Percentiles rank a stretch among this genome's conserved stretches.
Evolutionary conservation across 37 sponge, comb jelly and placozoan genomes (phyloP).

Genomic region (Axinella damicornis): DNA sequence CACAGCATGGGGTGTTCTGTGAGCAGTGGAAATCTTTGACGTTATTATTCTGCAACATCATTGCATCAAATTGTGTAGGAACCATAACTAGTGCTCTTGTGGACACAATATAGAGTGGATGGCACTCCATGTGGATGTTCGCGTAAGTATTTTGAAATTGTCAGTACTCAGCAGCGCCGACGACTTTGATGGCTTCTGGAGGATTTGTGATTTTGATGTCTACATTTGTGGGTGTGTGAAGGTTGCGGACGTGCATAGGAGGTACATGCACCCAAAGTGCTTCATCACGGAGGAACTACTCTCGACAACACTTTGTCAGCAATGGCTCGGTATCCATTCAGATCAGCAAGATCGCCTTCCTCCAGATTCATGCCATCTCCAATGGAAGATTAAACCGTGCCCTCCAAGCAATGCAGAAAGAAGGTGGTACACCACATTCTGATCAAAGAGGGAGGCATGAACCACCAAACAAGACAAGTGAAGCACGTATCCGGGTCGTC

Average conservation of each 20-base stretch:
- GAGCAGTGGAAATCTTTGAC: too few relatives aligned
- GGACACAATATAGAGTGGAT: too few relatives aligned
- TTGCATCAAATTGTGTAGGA: too few relatives aligned
- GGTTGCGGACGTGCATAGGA: neutral
- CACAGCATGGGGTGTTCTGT: too few relatives aligned
- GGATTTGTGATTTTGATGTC: constrained; percentile 12
- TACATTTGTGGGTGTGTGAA: constrained; percentile 42
- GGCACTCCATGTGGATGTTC: too few relatives aligned
- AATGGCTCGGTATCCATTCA: neutral
- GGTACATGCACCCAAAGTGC: neutral
- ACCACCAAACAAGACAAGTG: constrained; percentile 25
- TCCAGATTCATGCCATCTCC: constrained; percentile 2
- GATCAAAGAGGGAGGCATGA: constrained; percentile 36
- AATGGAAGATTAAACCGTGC: constrained; percentile 29
- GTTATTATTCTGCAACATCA: too few relatives aligned
- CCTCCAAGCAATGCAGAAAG: neutral
- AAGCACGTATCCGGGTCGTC: neutral
- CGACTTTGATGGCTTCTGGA: constrained; percentile 53
- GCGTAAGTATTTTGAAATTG: too few relatives aligned
- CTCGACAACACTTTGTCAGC: neutral
- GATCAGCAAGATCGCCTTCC: constrained; percentile 25
- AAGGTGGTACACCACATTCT: constrained; percentile 14
- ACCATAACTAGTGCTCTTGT: too few relatives aligned
- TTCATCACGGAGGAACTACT: neutral
- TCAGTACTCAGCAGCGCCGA: too few relatives aligned